A percentile compares a stretch with the other conserved stretches of the same genome.
These are phyloP conservation scores for Salmo trutta DNA, from an alignment of 2,797 vertebrate genomes.

Conservation along the genomic window DNA sequence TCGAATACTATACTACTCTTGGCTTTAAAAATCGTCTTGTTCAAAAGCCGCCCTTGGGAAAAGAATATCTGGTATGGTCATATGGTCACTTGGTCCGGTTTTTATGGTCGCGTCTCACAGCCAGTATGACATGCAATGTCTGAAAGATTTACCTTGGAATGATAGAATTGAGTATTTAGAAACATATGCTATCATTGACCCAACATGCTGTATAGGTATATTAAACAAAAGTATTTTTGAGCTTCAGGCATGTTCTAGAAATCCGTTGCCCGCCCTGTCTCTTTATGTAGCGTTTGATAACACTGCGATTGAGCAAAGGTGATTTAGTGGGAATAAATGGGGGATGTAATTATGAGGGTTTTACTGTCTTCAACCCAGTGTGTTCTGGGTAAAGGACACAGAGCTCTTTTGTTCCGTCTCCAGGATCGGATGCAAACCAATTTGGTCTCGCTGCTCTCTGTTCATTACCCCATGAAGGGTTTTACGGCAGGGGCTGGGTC, in stretches of 20 bases:
- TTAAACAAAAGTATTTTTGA: background rate
- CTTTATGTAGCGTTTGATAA: background rate
- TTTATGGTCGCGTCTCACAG: background rate
- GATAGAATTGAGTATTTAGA: constrained; percentile 10
- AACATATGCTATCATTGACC: constrained; percentile 27
- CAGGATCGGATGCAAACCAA: constrained; percentile 28
- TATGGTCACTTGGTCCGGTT: constrained; percentile 4
- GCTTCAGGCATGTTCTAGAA: constrained; percentile 5
- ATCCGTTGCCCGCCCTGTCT: background rate
- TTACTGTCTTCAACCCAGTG: constrained; percentile 13
- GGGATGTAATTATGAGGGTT: constrained; percentile 33
- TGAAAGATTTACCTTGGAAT: constrained; percentile 21
- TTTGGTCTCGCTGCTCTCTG: constrained; percentile 14
- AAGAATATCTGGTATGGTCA: constrained; percentile 2
- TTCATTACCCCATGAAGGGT: constrained; percentile 25
- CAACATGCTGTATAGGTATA: background rate
- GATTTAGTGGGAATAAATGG: constrained; percentile 34
- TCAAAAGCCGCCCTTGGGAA: constrained; percentile 13
- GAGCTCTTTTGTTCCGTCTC: constrained; percentile 21
- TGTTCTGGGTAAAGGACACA: constrained; percentile 24
- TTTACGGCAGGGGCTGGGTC: constrained; percentile 3
- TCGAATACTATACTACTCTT: background rate
- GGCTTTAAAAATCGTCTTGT: constrained; percentile 6
- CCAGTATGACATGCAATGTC: background rate
- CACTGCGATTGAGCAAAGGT: constrained; percentile 2